A percentile compares a stretch with the other conserved stretches of the same genome.
These are phyloP conservation scores for Cynopterus sphinx DNA, from an alignment of 2,797 vertebrate genomes.

Conservation along the genomic window DNA sequence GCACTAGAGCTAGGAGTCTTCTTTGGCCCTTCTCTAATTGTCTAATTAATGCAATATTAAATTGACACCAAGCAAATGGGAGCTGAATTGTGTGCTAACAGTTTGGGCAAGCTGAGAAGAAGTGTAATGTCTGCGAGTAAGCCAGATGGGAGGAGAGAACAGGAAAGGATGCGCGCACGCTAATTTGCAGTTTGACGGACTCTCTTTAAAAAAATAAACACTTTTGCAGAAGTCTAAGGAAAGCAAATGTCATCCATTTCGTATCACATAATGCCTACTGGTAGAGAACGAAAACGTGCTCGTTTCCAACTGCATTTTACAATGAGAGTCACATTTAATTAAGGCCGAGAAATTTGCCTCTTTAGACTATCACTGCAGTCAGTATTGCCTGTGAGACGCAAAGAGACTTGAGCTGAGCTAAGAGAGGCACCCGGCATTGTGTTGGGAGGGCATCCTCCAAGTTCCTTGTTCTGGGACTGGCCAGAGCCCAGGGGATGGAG, in stretches of 20 bases:
- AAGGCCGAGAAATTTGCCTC: constrained; percentile 14
- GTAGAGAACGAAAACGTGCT: constrained; percentile 44
- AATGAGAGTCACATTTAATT: constrained; percentile 9
- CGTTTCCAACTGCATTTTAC: constrained; percentile 40
- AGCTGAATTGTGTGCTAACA: constrained; percentile 61
- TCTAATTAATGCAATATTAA: constrained; percentile 62
- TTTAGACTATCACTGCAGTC: background rate
- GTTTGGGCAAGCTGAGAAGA: constrained; percentile 55
- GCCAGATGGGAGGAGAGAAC: constrained; percentile 62
- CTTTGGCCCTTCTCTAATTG: constrained; percentile 66
- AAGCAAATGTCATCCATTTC: constrained; percentile 73
- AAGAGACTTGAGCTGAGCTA: background rate
- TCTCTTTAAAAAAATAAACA: constrained; percentile 78
- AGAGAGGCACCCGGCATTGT: background rate
- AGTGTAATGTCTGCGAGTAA: constrained; percentile 63
- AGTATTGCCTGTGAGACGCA: background rate
- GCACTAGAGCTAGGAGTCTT: constrained; percentile 49
- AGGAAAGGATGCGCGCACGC: constrained; percentile 61
- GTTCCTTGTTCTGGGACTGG: background rate
- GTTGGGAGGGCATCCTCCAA: background rate
- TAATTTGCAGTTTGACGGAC: constrained; percentile 76
- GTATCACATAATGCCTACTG: constrained; percentile 55
- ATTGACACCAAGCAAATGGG: constrained; percentile 60
- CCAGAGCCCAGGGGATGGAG: background rate
- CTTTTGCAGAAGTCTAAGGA: constrained; percentile 69